Conservation (phyloP, 2,797 vertebrate genomes). For the Cyprinella venusta region DNA sequence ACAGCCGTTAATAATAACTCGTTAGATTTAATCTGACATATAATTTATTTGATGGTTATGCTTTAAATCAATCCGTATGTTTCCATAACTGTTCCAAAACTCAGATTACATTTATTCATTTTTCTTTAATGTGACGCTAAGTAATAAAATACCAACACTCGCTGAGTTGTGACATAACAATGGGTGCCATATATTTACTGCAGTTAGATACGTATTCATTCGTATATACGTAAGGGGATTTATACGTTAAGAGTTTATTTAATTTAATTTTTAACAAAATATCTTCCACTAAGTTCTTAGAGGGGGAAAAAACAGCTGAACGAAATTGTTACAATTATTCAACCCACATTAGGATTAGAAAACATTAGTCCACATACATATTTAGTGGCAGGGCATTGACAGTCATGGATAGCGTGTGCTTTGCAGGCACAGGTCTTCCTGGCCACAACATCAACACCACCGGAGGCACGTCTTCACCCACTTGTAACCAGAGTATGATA, state of each 20-base stretch:
- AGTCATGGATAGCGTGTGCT: conserved; percentile 70
- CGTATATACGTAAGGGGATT: conserved; percentile 20
- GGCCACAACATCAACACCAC: conserved; percentile 67
- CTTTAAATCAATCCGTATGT: neutral
- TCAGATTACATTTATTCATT: neutral
- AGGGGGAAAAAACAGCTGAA: neutral
- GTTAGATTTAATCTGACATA: neutral
- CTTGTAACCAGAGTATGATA: conserved; percentile 77
- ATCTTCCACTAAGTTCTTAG: neutral
- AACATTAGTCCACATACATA: neutral
- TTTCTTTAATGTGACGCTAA: neutral
- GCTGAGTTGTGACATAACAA: conserved; percentile 5
- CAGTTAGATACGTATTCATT: conserved; percentile 14
- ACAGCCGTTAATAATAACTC: neutral
- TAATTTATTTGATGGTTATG: neutral
- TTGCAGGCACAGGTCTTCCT: conserved; percentile 66
- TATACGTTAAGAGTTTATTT: neutral
- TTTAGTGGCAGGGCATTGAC: conserved; percentile 64
- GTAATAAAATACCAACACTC: neutral
- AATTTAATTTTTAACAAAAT: conserved; percentile 11
- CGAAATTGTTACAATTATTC: neutral
- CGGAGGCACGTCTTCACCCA: conserved; percentile 66
- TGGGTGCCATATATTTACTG: neutral
- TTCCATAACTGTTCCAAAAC: neutral
- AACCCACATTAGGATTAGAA: neutral